Evolutionary conservation across 2,113 vertebrate genomes (phyloP), one percentile per base, ranked within the genome.

Genomic region (Ciconia boyciana): DNA sequence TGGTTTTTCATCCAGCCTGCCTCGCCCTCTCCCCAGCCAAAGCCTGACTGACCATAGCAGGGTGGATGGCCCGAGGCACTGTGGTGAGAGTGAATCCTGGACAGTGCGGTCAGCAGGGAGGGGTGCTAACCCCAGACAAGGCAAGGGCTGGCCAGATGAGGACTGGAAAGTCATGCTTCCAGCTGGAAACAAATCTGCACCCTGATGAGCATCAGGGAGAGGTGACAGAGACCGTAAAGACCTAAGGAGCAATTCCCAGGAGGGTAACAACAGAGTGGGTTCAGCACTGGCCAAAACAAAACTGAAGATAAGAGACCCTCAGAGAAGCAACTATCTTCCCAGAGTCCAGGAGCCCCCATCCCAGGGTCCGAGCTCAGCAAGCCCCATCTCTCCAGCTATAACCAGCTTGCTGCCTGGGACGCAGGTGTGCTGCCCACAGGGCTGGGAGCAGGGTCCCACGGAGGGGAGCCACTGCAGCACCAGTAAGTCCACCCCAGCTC

Each of bases 361-460:
- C 25, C 41, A 65, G 44, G 14, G 36, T 26, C n/a, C 0, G 3
- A 91, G 31, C 48, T 65, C 57, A 65, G 39, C 20, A 84, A 77
- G 25, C 49, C 83, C 54, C 41, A 66, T 29, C 68, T 61, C 24
- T 89, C 41, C 72, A 78, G 18, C 43, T 34, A 89, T 11, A 88
- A 57, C 15, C 43, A 85, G 32, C 24, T 51, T 49, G 61, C 39
- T 84, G 25, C n/a, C 76, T 72, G 72, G 43, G 46, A 62, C 1
- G 6, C 3, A 22, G 29, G 36, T 0, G 0, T 43, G 83, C 69
- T 77, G 58, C 62, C 85, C 1, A 0, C 0, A 0, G 41, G 46
- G 39, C 90, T 84, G 69, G 82, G 31, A 89, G 20, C 65, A 64
- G 86, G 43, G 57, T 86, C 61, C 43, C 43, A 12, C 0, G 2